Evolutionary conservation across 2,888 invertebrate species (phyloP).

Genomic region (Dicyrtoma fusca): DNA sequence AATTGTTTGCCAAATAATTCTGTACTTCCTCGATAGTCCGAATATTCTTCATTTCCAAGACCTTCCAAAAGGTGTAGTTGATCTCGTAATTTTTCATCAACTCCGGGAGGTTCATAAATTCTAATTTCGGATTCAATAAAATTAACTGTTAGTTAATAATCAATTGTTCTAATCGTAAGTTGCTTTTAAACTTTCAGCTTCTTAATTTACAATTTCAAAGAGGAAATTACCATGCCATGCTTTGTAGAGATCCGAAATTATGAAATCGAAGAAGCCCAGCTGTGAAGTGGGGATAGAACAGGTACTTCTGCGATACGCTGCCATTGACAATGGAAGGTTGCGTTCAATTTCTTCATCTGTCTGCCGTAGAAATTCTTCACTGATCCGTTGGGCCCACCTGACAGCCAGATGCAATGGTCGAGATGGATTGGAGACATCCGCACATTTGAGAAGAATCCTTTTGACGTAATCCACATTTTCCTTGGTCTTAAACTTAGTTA

Average conservation of each 20-base stretch:
- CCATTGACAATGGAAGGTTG: conserved; percentile 94
- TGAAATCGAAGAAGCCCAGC: conserved; percentile 95
- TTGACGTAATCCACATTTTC: conserved; percentile 16
- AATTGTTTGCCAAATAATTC: conserved; percentile 33
- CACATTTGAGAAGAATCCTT: conserved; percentile 34
- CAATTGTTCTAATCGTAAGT: background rate
- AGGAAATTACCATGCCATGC: conserved; percentile 75
- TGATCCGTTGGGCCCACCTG: conserved; percentile 94
- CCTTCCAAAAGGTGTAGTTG: conserved; percentile 91
- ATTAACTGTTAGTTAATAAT: background rate
- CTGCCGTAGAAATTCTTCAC: conserved; percentile 95
- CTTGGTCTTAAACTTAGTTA: conserved; percentile 64
- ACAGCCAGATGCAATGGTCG: conserved; percentile 18
- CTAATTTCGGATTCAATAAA: conserved; percentile 63
- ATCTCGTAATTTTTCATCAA: conserved; percentile 78
- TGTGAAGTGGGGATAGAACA: conserved; percentile 98
- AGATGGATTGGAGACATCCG: conserved; percentile 36
- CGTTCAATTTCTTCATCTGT: conserved; percentile 93
- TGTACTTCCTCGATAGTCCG: conserved; percentile 38
- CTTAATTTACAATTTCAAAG: background rate
- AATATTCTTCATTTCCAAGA: conserved; percentile 61
- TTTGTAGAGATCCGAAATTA: conserved; percentile 96
- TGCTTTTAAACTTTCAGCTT: background rate
- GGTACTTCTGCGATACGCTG: conserved; percentile 90
- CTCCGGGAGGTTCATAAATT: conserved; percentile 91